Base-by-base conservation (phyloP, 2,113 vertebrate species). In the Caloenas nicobarica region DNA sequence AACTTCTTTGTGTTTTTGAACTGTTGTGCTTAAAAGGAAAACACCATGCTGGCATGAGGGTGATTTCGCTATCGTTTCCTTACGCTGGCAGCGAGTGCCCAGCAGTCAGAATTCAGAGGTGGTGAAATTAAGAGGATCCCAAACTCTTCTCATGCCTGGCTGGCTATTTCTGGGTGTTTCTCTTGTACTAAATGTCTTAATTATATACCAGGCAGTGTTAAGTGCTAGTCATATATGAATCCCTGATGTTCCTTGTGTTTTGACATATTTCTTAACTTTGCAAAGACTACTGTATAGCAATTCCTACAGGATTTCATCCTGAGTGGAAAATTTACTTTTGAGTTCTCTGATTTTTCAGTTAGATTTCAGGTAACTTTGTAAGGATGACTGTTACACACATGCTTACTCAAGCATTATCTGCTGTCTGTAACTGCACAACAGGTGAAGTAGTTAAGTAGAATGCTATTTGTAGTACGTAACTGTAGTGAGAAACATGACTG, bases 71-170 rank as follows among this genome's bases (percentile, higher is more conserved):
- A 0, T 38, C 28, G 15, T 24, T 71, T 42, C 51, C 6, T 0
- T 48, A 4, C 0, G 0, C 26, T 44, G 36, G 14, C 56, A 78
- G 46, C 0, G 0, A 50, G n/a, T 13, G 10, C 34, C 28, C 34
- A 38, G 1, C 34, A 34, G 7, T 31, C 22, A 36, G n/a, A 68
- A 62, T 40, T 71, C 17, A 13, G 42, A 76, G 38, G 21, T 15
- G 22, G n/a, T 17, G 24, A 50, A n/a, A 12, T 14, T n/a, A 11
- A 16, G 21, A 58, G 26, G 4, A 34, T 79, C 28, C 11, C 9
- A 23, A 48, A 0, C 50, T 44, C 11, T 60, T 2, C 2, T 36
- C 14, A 1, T 24, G 28, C 40, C 44, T 69, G 53, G 56, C 74
- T 85, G 62, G 54, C 31, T 51, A 28, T 29, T 58, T 36, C 58